Evolutionary conservation across 2,113 vertebrate genomes (phyloP).

Genomic region (Pavo muticus): DNA sequence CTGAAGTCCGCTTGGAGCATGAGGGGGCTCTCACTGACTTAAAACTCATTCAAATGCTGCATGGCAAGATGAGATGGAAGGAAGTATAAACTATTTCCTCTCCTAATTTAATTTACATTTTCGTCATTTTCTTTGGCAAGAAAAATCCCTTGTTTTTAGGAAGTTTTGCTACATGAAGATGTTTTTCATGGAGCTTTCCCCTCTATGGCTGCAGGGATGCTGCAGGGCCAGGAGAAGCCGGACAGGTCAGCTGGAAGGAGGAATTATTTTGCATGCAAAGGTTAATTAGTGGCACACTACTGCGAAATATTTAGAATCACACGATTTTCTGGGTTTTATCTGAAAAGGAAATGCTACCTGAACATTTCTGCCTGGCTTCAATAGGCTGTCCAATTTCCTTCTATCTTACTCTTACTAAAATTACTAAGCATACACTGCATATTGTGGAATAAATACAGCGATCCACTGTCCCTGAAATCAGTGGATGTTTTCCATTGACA

Average conservation of each 20-base stretch:
- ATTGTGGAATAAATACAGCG: not conserved
- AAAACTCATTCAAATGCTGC: not conserved
- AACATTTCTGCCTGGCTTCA: not conserved
- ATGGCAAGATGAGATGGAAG: not conserved
- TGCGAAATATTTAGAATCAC: not conserved
- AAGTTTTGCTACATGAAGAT: not conserved
- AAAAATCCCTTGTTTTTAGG: not conserved
- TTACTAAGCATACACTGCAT: not conserved
- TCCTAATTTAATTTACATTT: not conserved
- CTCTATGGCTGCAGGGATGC: not conserved
- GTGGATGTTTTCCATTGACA: not conserved
- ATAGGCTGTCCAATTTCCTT: not conserved
- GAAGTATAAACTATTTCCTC: not conserved
- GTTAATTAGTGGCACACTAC: not conserved
- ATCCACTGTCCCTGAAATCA: not conserved
- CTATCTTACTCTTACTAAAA: not conserved
- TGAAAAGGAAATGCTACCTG: not conserved
- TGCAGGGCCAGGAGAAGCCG: not conserved
- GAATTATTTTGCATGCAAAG: not conserved
- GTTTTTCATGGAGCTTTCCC: not conserved
- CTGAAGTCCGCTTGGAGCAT: not conserved
- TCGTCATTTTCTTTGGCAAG: not conserved
- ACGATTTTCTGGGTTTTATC: not conserved
- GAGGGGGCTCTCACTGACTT: not conserved
- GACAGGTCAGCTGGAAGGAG: not conserved